Percentiles rank a stretch among this genome's conserved stretches.
These are phyloP conservation scores for Rotaria sp. DNA, from an alignment of 2,888 invertebrate genomes.

Conservation along the genomic window DNA sequence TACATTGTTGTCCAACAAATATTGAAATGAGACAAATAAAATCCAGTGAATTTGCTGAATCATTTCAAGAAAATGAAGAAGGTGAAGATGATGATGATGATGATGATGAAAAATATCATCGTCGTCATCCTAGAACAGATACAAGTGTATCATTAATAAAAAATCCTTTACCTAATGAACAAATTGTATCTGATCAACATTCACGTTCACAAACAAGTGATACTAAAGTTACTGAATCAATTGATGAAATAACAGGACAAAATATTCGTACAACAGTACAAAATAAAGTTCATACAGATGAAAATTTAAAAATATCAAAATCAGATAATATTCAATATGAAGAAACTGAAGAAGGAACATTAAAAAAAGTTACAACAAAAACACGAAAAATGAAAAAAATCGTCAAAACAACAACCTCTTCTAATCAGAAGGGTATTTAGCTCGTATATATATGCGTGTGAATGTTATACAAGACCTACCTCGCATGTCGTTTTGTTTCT, in stretches of 20 bases:
- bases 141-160: not conserved
- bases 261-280: constrained; percentile 34
- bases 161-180: constrained; percentile 4
- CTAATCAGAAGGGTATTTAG: constrained; percentile 33
- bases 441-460: constrained; percentile 15
- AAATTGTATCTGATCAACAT: constrained; percentile 12
- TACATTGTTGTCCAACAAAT: constrained; percentile 30
- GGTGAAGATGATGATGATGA: constrained; percentile 16
- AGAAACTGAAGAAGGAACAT: constrained; percentile 38
- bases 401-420: constrained; percentile 39
- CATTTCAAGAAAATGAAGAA: constrained; percentile 35
- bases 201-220: constrained; percentile 28
- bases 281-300: constrained; percentile 39
- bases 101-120: not conserved
- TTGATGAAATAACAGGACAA: constrained; percentile 37
- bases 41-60: constrained; percentile 38
- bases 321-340: constrained; percentile 36
- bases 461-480: not conserved
- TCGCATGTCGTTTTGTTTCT: constrained; percentile 22
- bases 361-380: constrained; percentile 40
- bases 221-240: constrained; percentile 33
- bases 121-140: not conserved
- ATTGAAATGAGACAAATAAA: constrained; percentile 39
- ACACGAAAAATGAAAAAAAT: constrained; percentile 37
- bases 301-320: constrained; percentile 40